Percentiles rank a stretch among this genome's conserved stretches.
Evolutionary conservation across 1,140 invertebrate species (phyloP).

Genomic region (Scaptomyza pallida): DNA sequence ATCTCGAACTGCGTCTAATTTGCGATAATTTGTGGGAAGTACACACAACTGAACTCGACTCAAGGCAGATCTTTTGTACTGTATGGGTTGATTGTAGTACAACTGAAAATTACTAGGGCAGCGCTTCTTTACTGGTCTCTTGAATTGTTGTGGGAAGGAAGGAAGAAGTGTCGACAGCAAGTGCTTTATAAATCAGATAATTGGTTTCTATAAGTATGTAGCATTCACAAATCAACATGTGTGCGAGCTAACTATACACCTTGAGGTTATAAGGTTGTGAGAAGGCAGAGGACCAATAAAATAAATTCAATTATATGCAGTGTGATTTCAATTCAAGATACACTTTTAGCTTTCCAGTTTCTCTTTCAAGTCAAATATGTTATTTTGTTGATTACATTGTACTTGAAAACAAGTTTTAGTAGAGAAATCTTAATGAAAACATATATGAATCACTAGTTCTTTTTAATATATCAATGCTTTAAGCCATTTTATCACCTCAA

Average conservation of each 20-base stretch:
- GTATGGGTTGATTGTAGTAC: constrained; percentile 18
- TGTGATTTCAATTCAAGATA: background rate
- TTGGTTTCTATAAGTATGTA: constrained; percentile 1
- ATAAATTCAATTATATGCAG: background rate
- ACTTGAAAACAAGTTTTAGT: too few species aligned
- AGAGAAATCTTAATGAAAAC: too few species aligned
- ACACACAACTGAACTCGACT: constrained; percentile 26
- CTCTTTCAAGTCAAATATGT: too few species aligned
- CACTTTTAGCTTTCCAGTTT: too few species aligned
- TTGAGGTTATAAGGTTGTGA: constrained; percentile 6
- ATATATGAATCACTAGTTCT: too few species aligned
- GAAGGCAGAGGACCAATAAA: background rate
- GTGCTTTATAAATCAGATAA: constrained; percentile 37
- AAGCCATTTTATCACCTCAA: too few species aligned
- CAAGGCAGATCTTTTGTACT: constrained; percentile 20
- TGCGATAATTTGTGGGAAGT: constrained; percentile 80
- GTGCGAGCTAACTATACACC: background rate
- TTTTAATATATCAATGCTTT: too few species aligned
- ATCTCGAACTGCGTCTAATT: constrained; percentile 73
- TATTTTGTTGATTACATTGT: too few species aligned
- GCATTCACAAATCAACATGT: constrained; percentile 2
- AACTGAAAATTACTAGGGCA: constrained; percentile 43
- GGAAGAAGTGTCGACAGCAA: constrained; percentile 36
- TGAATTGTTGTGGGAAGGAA: constrained; percentile 29
- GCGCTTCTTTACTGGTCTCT: background rate